Evolutionary conservation across 2,888 invertebrate genomes (phyloP), one percentile per base, ranked within the genome.

Genomic region (Orthosia incerta): DNA sequence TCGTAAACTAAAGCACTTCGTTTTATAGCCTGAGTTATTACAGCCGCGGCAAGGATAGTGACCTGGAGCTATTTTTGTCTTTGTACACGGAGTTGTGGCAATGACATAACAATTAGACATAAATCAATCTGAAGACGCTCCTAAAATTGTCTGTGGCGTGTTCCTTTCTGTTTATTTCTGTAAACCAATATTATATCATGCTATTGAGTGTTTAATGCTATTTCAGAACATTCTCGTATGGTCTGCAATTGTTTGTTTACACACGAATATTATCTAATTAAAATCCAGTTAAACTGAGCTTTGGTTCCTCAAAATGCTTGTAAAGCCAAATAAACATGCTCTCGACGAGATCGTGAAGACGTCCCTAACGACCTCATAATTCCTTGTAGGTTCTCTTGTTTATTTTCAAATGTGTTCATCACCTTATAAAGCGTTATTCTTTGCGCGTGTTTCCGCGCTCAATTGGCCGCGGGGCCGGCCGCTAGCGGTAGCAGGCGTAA

Each of bases 341-440:
- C 55, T 68, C 60, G 56, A 60, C 16, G 60, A 50, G 74, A 71
- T 82, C 74, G 79, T 80, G 82, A 66, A 79, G 77, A 76, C 78
- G 51, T 73, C 51, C 62, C 60, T 86, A 87, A 88, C 76, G 83
- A 82, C 66, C 74, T 79, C 76, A 80, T 84, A 83, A 81, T 81
- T 85, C 80, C 80, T 73, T 82, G 77, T 79, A 70, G 46, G 74
- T 65, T 69, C 67, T 57, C 71, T 85, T 84, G 74, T 84, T 83
- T 88, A 84, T 82, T 85, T 86, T 85, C 71, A 67, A 79, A 88
- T 82, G 81, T 74, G 71, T 80, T 78, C 79, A 79, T 76, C 73
- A 74, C 79, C 85, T 78, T 88, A 76, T 84, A 85, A 13, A 83
- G 87, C 76, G 63, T 67, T 83, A 80, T 80, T 85, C 76, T 82